Conservation (phyloP, 1,140 invertebrate species). For the Brachionus paranguensis region DNA sequence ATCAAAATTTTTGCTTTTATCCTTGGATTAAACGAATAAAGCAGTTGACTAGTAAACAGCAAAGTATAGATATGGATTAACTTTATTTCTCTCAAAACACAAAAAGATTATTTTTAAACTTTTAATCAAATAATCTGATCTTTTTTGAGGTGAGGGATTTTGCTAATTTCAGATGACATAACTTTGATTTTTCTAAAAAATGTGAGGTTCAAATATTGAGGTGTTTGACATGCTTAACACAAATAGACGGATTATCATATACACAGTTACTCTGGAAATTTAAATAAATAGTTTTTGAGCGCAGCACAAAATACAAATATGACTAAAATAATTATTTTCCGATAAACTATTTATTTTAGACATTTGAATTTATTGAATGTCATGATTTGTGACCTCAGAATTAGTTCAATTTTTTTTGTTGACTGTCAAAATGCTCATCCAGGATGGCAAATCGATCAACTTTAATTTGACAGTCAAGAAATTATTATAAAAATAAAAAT, state of each 20-base stretch:
- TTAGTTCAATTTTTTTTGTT: not conserved
- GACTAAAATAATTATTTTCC: not conserved
- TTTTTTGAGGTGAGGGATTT: not conserved
- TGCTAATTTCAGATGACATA: not conserved
- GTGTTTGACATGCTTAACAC: not conserved
- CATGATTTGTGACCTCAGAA: not conserved
- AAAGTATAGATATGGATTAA: not conserved
- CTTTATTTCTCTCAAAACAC: not conserved
- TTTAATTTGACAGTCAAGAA: not conserved
- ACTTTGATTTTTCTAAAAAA: not conserved
- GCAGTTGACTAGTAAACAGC: not conserved
- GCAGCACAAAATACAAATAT: not conserved
- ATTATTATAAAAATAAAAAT: not conserved
- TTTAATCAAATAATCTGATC: not conserved
- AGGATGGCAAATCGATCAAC: not conserved
- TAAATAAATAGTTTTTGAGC: not conserved
- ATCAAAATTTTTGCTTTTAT: not conserved
- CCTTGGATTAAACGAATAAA: not conserved
- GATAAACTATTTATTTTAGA: not conserved
- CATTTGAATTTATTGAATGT: not conserved
- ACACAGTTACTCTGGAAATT: not conserved
- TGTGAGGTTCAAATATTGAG: not conserved
- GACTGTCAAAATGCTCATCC: not conserved
- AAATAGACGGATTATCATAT: not conserved
- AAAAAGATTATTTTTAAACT: not conserved